These are phyloP conservation scores for Triops cancriformis DNA, from an alignment of 1,140 invertebrate species.

Conservation along the genomic window DNA sequence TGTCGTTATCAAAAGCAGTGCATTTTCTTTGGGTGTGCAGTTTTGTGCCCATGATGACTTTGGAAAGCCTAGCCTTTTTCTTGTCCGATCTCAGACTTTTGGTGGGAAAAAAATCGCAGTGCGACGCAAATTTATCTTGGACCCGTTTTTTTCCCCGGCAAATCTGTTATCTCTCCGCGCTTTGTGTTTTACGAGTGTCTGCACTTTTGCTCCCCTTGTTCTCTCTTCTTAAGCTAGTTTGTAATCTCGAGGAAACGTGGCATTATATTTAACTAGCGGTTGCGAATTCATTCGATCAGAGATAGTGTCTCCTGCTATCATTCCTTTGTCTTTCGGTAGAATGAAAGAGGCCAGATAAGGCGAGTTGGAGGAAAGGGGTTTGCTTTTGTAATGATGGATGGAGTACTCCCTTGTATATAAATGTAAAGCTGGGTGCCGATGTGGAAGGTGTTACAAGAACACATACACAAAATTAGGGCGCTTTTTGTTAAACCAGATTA, in stretches of 20 bases:
- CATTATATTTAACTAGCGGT: not conserved
- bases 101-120: not conserved
- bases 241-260: not conserved
- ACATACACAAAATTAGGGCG: not conserved
- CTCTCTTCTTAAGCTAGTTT: not conserved
- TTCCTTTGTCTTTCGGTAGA: slow-evolving; percentile 9
- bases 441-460: slow-evolving; percentile 3
- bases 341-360: not conserved
- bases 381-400: not conserved
- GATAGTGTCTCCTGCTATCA: slow-evolving; percentile 5
- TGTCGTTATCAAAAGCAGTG: not conserved
- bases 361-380: not conserved
- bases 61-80: slow-evolving; percentile 5
- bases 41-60: not conserved
- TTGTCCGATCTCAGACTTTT: not conserved
- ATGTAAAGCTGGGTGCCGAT: not conserved
- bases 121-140: not conserved
- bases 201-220: not conserved
- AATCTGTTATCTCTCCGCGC: not conserved
- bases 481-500: slow-evolving; percentile 12
- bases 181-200: not conserved
- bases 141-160: not conserved
- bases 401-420: not conserved
- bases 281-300: not conserved
- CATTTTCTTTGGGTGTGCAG: not conserved